phyloP scores from a whole-genome alignment of 2,113 vertebrate species.

The Serilophus lunatus region DNA sequence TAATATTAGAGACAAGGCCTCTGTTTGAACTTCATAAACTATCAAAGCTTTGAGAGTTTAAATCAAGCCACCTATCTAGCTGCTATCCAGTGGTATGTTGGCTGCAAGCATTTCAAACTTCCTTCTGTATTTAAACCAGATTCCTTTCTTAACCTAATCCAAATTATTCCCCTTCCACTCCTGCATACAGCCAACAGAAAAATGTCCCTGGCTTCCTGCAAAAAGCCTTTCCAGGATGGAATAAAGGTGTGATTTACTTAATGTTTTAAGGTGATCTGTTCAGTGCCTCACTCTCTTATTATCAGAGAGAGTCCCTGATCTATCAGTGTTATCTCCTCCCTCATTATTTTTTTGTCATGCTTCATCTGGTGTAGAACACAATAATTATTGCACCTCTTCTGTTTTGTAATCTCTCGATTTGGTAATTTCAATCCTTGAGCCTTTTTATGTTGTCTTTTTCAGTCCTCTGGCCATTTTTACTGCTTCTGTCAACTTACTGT shows the following conservation, averaged over 20 bases:
- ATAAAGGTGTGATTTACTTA: too few relatives aligned
- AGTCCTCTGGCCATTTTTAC: neutral
- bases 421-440: neutral
- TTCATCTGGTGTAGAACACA: neutral
- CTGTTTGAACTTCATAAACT: neutral
- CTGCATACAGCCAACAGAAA: too few relatives aligned
- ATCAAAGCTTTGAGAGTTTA: neutral
- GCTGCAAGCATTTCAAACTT: neutral
- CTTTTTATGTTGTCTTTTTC: neutral
- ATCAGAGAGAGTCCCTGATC: neutral
- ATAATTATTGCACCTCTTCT: neutral
- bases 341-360: neutral
- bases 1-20: neutral
- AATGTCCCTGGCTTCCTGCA: too few relatives aligned
- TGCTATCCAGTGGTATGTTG: accelerated
- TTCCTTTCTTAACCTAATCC: neutral
- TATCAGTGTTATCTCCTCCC: neutral
- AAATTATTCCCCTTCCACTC: neutral
- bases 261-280: too few relatives aligned
- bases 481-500: neutral
- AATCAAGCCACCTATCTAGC: neutral
- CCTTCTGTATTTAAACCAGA: neutral
- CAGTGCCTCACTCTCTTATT: too few relatives aligned
- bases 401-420: neutral
- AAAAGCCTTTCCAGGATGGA: too few relatives aligned